phyloP scores from a whole-genome alignment of 2,888 invertebrate genomes.

The Stomorhina lunata region DNA sequence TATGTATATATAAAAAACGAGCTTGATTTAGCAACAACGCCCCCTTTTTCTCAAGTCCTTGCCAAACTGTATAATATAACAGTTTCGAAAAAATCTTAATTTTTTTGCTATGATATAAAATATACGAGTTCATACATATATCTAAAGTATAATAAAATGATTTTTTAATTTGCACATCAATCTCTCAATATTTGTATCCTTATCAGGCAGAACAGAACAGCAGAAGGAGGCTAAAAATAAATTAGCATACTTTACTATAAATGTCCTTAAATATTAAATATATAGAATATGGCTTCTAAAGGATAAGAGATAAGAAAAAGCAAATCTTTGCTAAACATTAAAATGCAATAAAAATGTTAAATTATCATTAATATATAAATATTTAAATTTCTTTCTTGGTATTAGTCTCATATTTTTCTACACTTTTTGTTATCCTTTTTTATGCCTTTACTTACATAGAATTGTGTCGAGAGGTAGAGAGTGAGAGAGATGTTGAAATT shows the following conservation, averaged over 20 bases:
- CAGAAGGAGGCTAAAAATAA: background rate
- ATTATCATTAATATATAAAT: no score
- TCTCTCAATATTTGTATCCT: conserved; percentile 16
- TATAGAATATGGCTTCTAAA: background rate
- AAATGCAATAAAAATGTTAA: background rate
- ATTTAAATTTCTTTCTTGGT: background rate
- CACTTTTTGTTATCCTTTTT: background rate
- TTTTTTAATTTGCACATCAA: conserved; percentile 1
- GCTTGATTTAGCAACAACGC: conserved; percentile 41
- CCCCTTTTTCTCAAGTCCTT: conserved; percentile 13
- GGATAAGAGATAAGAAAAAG: background rate
- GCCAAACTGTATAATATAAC: background rate
- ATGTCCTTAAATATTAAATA: background rate
- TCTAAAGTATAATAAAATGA: background rate
- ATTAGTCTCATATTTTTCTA: background rate
- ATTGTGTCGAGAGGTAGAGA: background rate
- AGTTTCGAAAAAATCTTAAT: background rate
- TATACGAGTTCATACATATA: conserved; percentile 23
- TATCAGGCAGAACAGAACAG: background rate
- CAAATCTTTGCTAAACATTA: background rate
- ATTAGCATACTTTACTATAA: background rate
- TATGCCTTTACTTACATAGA: background rate
- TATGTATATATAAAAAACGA: no score
- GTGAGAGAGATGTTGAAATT: background rate
- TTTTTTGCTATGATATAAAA: background rate